phyloP scores from a whole-genome alignment of 2,113 vertebrate genomes.

The Ancistrus triradiatus region DNA sequence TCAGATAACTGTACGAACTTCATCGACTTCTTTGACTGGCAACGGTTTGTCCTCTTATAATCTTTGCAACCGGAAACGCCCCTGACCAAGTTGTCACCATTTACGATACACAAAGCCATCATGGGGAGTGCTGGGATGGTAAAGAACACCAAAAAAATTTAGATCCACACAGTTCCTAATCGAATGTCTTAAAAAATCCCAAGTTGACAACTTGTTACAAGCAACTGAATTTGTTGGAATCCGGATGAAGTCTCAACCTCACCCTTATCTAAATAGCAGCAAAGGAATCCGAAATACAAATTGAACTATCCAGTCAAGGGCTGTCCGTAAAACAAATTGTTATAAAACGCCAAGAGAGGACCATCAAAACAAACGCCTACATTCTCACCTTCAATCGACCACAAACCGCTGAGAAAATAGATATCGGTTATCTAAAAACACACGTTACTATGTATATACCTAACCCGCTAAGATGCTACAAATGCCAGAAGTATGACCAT shows the following conservation, averaged over 20 bases:
- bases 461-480: neutral
- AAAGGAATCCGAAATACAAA: neutral
- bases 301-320: neutral
- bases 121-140: conserved; percentile 2
- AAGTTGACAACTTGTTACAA: neutral
- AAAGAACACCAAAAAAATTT: conserved; percentile 9
- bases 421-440: neutral
- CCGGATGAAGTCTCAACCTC: neutral
- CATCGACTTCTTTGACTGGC: no score
- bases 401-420: neutral
- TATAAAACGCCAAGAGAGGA: neutral
- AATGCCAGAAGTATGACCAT: neutral
- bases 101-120: conserved; percentile 9
- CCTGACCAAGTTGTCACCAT: neutral
- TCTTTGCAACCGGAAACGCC: no score
- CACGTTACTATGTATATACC: neutral
- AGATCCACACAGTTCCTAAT: neutral
- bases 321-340: neutral
- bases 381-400: neutral
- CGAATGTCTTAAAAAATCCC: neutral
- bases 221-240: neutral
- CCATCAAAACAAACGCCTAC: neutral
- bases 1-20: no score
- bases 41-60: no score
- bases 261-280: neutral